Conservation (phyloP, 2,797 vertebrate genomes). For the Remorina albescens region DNA sequence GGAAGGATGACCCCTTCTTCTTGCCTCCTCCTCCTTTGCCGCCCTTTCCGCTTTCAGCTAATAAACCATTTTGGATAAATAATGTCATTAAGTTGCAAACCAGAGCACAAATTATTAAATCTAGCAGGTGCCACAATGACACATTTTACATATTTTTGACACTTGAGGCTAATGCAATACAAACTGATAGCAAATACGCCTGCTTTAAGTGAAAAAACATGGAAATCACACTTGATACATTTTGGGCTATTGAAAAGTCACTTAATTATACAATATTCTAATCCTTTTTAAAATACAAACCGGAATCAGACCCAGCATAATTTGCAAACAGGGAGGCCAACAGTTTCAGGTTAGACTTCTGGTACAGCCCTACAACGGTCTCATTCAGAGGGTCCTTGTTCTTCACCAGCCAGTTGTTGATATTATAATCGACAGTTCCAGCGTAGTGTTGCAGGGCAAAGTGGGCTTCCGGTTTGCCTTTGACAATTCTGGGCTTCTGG, state of each 20-base stretch:
- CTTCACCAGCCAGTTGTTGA: constrained; percentile 85
- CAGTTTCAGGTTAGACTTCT: constrained; percentile 85
- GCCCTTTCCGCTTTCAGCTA: constrained; percentile 45
- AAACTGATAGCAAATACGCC: too few species aligned
- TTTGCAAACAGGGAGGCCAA: constrained; percentile 62
- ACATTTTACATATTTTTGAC: not conserved
- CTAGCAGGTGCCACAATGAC: not conserved
- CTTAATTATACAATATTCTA: too few species aligned
- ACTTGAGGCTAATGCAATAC: not conserved
- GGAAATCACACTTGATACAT: too few species aligned
- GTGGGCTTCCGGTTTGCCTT: constrained; percentile 86
- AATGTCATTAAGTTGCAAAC: not conserved
- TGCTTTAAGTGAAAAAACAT: too few species aligned
- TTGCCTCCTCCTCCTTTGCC: constrained; percentile 82
- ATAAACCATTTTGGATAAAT: not conserved
- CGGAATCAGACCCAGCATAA: constrained; percentile 83
- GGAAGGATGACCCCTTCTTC: constrained; percentile 93
- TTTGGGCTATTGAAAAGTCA: not conserved
- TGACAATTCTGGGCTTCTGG: constrained; percentile 82
- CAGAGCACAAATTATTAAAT: not conserved
- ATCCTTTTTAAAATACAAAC: constrained; percentile 60
- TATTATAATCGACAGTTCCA: constrained; percentile 89
- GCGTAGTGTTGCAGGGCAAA: constrained; percentile 87
- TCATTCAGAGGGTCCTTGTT: constrained; percentile 91
- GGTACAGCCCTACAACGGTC: constrained; percentile 88